phyloP scores from a whole-genome alignment of 2,797 vertebrate species.

The Myotis vivesi region DNA sequence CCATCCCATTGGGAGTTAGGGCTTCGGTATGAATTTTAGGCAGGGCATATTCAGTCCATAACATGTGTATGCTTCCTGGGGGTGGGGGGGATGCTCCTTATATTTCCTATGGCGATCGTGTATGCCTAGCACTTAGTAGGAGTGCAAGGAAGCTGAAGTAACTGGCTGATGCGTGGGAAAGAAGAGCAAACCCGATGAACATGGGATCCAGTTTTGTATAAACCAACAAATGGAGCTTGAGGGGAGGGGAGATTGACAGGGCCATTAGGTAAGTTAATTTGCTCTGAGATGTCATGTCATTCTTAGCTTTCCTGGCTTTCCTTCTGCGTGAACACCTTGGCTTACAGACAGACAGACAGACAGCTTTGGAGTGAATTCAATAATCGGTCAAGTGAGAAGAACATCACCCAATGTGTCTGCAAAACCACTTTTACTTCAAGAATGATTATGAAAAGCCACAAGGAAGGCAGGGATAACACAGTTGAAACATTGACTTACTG shows the following conservation, averaged over 20 bases:
- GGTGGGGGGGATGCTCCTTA: background rate
- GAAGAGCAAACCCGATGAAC: background rate
- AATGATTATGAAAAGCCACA: constrained; percentile 76
- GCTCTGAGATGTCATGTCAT: background rate
- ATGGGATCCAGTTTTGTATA: background rate
- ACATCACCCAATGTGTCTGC: constrained; percentile 19
- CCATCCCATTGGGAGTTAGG: background rate
- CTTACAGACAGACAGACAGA: constrained; percentile 48
- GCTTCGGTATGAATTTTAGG: background rate
- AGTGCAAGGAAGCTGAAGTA: background rate
- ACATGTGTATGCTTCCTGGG: background rate
- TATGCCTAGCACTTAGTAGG: background rate
- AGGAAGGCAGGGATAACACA: constrained; percentile 67
- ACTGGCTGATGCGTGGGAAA: background rate
- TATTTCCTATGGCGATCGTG: background rate
- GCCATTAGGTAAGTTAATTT: constrained; percentile 53
- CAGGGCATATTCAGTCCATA: background rate
- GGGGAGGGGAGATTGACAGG: constrained; percentile 13
- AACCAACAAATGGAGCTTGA: background rate
- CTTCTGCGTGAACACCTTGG: background rate
- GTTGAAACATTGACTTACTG: constrained; percentile 76
- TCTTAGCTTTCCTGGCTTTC: constrained; percentile 29
- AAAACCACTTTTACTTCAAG: constrained; percentile 67
- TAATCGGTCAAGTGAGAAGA: constrained; percentile 62
- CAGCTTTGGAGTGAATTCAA: constrained; percentile 49